Evolutionary conservation across 1,140 invertebrate genomes (phyloP), one percentile per base, ranked within the genome.

Genomic region (Nautilus pompilius): DNA sequence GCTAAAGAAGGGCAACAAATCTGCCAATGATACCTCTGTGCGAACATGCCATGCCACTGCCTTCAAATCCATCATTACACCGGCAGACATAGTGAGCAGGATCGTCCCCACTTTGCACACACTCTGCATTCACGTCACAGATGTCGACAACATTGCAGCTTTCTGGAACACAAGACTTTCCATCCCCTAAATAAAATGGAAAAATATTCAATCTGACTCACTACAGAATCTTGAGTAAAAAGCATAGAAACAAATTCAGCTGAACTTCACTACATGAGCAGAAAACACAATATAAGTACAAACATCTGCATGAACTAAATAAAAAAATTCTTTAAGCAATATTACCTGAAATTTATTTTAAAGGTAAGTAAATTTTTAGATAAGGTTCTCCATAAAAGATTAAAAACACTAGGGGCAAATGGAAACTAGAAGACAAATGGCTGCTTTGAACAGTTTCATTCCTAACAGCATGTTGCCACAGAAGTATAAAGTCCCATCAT

Each of bases 31-130:
- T 65, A 76, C 72, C 68, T 69, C 65, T 63, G 36, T 59, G 59
- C 20, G 66, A 65, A 78, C 91, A 93, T 28, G 88, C 86, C 36
- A 87, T 86, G 10, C 93, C 93, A 79, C 80, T 71, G 5, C 78
- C 78, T n/a, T 68, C 49, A 62, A 71, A 81, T 10, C 80, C 80
- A 20, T 74, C 63, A 28, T 77, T 75, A 71, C 81, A 82, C 46
- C 69, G 66, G 70, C 81, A 82, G 4, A 68, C 65, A 54, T 80
- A 79, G 28, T 77, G 81, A 22, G 59, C 67, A 45, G 86, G 83
- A 29, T 72, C 67, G 2, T 68, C 10, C 2, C 60, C 63, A 59
- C 77, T 70, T 10, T 65, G 68, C 13, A 74, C 28, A 65, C 78
- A 80, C 26, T 69, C 70, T 17, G 78, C 76, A 54, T 78, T 78